phyloP scores from a whole-genome alignment of 2,888 invertebrate genomes.

The Sphaerophoria rueppellii region DNA sequence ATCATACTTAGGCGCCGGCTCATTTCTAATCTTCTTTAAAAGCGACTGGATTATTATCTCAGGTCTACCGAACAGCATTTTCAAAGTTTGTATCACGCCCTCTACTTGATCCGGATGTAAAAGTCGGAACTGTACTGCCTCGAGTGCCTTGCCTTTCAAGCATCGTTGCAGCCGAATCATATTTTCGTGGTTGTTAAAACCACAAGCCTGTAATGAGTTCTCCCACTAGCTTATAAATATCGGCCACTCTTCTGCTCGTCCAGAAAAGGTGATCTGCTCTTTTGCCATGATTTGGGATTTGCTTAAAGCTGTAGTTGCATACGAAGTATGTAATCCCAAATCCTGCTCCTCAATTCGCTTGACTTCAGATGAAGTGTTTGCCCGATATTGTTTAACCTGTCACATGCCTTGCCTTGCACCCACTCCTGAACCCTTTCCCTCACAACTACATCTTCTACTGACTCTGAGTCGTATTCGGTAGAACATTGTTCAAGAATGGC shows the following conservation, averaged over 20 bases:
- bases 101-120: slow-evolving; percentile 31
- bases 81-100: slow-evolving; percentile 10
- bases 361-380: not conserved
- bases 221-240: slow-evolving; percentile 37
- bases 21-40: slow-evolving; percentile 15
- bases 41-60: slow-evolving; percentile 28
- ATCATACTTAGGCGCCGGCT: slow-evolving; percentile 17
- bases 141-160: slow-evolving; percentile 13
- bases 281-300: slow-evolving; percentile 14
- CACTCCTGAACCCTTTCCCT: not conserved
- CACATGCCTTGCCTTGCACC: not conserved
- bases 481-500: slow-evolving; percentile 9
- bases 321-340: not conserved
- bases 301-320: not conserved
- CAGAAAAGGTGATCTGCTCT: not conserved
- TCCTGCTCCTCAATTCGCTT: not conserved
- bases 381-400: too few species aligned
- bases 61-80: slow-evolving; percentile 29
- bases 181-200: slow-evolving; percentile 19
- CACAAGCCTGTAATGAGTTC: slow-evolving; percentile 18
- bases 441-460: not conserved
- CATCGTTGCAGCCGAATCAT: slow-evolving; percentile 26
- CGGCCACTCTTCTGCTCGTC: slow-evolving; percentile 41
- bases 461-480: not conserved
- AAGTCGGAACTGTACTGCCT: slow-evolving; percentile 38